phyloP scores from a whole-genome alignment of 2,888 invertebrate genomes.

The Eupithecia abbreviata region DNA sequence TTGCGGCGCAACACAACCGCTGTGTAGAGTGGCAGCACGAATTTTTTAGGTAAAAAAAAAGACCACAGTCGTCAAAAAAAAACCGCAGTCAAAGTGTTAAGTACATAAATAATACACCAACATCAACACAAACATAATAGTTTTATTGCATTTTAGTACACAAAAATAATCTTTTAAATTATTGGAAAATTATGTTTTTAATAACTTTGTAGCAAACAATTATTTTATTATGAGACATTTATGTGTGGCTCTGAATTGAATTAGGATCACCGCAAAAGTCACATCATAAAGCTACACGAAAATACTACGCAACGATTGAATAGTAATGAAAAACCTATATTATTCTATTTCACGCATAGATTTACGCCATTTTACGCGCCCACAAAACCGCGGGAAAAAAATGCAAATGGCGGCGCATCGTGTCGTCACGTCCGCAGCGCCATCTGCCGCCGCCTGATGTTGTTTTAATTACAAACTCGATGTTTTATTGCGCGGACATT shows the following conservation, averaged over 20 bases:
- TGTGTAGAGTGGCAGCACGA: too few species aligned
- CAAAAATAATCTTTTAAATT: too few species aligned
- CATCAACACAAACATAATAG: too few species aligned
- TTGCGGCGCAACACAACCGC: too few species aligned
- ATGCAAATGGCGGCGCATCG: conserved; percentile 68
- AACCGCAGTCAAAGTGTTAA: too few species aligned
- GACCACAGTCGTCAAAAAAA: too few species aligned
- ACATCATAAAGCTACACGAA: not conserved
- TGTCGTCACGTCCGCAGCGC: conserved; percentile 68
- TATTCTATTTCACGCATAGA: conserved; percentile 42
- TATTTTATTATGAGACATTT: not conserved
- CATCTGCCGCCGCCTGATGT: conserved; percentile 61
- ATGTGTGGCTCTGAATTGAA: not conserved
- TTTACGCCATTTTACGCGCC: conserved; percentile 51
- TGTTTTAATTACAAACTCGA: conserved; percentile 64
- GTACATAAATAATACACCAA: too few species aligned
- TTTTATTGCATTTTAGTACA: too few species aligned
- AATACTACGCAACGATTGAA: conserved; percentile 5
- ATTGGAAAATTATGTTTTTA: too few species aligned
- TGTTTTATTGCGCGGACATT: conserved; percentile 59
- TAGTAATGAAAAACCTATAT: conserved; percentile 41
- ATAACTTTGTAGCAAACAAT: too few species aligned
- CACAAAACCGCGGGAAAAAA: conserved; percentile 64
- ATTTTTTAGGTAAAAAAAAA: too few species aligned
- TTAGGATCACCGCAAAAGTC: not conserved